Evolutionary conservation across 30 jellyfish, hydroid and myxozoan genomes (phyloP).

Genomic region (Hydractinia echinata): DNA sequence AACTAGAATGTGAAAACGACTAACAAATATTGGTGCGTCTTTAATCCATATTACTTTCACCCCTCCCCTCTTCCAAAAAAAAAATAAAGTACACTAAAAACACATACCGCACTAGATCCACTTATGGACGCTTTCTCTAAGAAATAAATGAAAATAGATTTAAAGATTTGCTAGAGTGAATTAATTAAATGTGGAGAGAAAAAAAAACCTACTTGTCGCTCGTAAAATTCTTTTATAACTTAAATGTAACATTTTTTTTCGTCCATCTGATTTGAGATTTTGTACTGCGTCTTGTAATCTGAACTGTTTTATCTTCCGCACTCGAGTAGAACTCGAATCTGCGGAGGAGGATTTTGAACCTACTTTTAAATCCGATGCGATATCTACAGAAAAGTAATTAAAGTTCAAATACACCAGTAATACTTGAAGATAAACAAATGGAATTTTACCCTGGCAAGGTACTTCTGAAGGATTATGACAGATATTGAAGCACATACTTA

Average conservation of each 20-base stretch:
- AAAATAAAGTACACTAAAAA: background rate
- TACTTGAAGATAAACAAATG: too few species aligned
- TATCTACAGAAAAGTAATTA: conserved; percentile 6
- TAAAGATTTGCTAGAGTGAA: background rate
- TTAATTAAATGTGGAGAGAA: background rate
- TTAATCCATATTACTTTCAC: too few species aligned
- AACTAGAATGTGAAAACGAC: too few species aligned
- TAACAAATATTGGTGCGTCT: too few species aligned
- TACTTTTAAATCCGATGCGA: conserved; percentile 37
- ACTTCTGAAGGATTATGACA: too few species aligned
- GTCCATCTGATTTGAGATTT: conserved; percentile 42
- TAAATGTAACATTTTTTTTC: conserved; percentile 44
- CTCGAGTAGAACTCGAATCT: conserved; percentile 21
- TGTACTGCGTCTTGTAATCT: conserved; percentile 72
- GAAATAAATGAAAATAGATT: background rate
- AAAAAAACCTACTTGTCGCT: conserved; percentile 74
- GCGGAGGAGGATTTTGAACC: conserved; percentile 12
- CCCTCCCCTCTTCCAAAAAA: too few species aligned
- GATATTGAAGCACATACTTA: too few species aligned
- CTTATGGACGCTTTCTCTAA: conserved; percentile 14
- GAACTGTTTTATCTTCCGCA: conserved; percentile 84
- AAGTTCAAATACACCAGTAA: too few species aligned
- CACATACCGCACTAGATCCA: conserved; percentile 13
- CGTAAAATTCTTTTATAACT: conserved; percentile 68
- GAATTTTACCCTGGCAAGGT: too few species aligned